Conservation (phyloP, 2,888 invertebrate genomes). For the Panopea generosa region DNA sequence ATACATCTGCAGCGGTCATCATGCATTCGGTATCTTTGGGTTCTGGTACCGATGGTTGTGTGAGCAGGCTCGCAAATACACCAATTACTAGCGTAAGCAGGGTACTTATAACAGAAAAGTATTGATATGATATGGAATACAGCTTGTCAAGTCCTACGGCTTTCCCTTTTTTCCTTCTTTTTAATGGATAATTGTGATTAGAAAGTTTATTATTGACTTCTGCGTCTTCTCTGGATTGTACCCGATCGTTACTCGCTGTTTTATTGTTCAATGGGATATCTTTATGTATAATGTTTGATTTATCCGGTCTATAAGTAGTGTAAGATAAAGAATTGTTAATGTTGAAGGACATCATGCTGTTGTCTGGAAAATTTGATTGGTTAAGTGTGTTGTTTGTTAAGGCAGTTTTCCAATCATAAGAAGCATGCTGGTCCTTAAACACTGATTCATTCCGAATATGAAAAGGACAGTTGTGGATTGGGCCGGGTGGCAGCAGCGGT, state of each 20-base stretch:
- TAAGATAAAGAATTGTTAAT: background rate
- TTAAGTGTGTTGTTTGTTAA: background rate
- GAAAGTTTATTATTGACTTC: too few relatives aligned
- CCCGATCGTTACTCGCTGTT: too few relatives aligned
- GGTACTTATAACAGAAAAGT: constrained; percentile 17
- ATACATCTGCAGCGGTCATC: too few relatives aligned
- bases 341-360: background rate
- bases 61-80: constrained; percentile 8
- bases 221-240: too few relatives aligned
- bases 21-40: background rate
- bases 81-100: constrained; percentile 20
- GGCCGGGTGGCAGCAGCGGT: constrained; percentile 17
- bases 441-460: too few relatives aligned
- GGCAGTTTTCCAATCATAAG: too few relatives aligned
- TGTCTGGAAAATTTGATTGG: background rate
- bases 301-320: background rate
- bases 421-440: too few relatives aligned
- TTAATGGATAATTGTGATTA: too few relatives aligned
- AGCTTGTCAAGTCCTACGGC: constrained; percentile 1
- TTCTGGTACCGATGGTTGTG: constrained; percentile 11
- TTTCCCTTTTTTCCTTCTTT: too few relatives aligned
- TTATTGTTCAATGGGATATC: too few relatives aligned
- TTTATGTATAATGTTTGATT: background rate
- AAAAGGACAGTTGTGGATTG: constrained; percentile 10
- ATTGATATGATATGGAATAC: constrained; percentile 33